These are phyloP conservation scores for Falco cherrug DNA, from an alignment of 2,797 vertebrate species.

Conservation along the genomic window DNA sequence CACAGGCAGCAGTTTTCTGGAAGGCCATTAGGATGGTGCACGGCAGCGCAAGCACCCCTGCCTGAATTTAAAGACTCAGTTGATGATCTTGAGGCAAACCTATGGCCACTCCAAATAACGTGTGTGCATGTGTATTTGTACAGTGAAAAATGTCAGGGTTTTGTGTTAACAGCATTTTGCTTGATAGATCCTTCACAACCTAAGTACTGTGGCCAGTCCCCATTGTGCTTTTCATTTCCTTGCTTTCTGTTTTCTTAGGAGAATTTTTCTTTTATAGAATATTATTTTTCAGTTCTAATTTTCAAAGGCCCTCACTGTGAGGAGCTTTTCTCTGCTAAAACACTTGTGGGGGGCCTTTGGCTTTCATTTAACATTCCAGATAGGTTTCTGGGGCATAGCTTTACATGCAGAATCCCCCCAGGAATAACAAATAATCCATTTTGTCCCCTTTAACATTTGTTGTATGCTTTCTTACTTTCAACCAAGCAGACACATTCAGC, in stretches of 20 bases:
- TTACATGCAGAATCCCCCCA: conserved; percentile 54
- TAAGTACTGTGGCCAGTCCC: not conserved
- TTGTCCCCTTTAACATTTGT: conserved; percentile 45
- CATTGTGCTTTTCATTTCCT: conserved; percentile 11
- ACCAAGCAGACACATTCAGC: conserved; percentile 3
- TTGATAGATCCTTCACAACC: not conserved
- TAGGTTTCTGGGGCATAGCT: conserved; percentile 55
- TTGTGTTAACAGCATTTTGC: conserved; percentile 2
- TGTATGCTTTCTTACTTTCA: conserved; percentile 35
- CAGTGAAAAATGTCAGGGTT: not conserved
- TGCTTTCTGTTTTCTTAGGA: conserved; percentile 53
- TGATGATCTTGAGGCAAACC: conserved; percentile 1
- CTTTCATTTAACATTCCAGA: conserved; percentile 68
- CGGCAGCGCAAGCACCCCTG: not conserved
- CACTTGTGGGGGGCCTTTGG: conserved; percentile 18
- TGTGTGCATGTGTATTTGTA: not conserved
- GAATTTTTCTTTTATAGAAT: conserved; percentile 45
- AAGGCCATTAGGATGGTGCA: not conserved
- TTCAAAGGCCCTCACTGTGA: conserved; percentile 61
- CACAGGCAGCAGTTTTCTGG: not conserved
- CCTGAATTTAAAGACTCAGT: conserved; percentile 51
- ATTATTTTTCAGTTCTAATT: conserved; percentile 64
- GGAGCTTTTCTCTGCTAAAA: conserved; percentile 48
- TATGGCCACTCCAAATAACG: not conserved
- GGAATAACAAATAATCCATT: conserved; percentile 52